Percentiles rank a stretch among this genome's conserved stretches.
Conservation (phyloP, 1,140 invertebrate species). For the Periplaneta americana region DNA sequence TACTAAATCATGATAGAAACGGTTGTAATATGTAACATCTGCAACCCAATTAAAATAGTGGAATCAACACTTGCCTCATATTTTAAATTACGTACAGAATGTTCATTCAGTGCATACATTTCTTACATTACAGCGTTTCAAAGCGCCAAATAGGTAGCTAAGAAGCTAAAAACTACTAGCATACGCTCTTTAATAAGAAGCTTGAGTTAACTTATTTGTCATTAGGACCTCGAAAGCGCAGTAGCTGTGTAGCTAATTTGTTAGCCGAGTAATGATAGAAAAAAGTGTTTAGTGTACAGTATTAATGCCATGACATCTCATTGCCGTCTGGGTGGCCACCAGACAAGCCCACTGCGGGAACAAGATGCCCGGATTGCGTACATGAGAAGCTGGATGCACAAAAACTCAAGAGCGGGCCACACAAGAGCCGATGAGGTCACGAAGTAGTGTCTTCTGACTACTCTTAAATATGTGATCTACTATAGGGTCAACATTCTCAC, state of each 20-base stretch:
- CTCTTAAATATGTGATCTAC: no score
- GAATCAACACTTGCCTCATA: no score
- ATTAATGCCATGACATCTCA: background rate
- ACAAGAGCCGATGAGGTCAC: background rate
- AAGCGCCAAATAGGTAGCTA: background rate
- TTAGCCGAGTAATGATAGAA: background rate
- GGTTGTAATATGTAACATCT: no score
- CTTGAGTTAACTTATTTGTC: background rate
- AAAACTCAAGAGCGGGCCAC: background rate
- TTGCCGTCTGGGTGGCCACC: background rate
- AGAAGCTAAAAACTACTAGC: background rate
- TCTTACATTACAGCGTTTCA: background rate
- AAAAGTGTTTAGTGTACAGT: background rate
- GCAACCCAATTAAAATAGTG: no score
- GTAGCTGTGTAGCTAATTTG: background rate
- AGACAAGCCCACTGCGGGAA: background rate
- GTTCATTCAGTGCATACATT: no score
- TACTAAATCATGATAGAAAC: no score
- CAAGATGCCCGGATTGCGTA: background rate
- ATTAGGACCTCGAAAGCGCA: background rate
- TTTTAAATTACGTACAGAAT: no score
- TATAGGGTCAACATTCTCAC: no score
- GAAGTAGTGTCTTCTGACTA: no score
- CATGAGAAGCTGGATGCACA: background rate
- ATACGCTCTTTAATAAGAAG: background rate